Evolutionary conservation across 2,113 vertebrate genomes (phyloP).

Genomic region (Percina caprodes): DNA sequence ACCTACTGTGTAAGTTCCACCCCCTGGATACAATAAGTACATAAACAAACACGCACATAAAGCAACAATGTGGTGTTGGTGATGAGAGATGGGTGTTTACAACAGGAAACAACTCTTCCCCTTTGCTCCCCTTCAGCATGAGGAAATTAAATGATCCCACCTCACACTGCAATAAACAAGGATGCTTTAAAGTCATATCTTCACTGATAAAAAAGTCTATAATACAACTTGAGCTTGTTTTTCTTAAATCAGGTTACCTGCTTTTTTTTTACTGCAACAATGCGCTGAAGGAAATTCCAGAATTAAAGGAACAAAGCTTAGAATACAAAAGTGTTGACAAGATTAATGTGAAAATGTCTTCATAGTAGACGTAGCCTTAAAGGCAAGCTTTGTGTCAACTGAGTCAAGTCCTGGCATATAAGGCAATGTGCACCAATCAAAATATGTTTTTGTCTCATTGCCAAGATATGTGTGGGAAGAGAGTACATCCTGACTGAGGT

Average conservation of each 20-base stretch:
- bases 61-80: slow-evolving; percentile 36
- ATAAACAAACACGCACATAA: slow-evolving; percentile 61
- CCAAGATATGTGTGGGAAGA: slow-evolving; percentile 36
- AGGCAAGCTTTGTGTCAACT: slow-evolving; percentile 36
- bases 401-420: slow-evolving; percentile 57
- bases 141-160: slow-evolving; percentile 26
- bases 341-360: slow-evolving; percentile 54
- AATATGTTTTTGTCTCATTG: slow-evolving; percentile 19
- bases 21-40: slow-evolving; percentile 60
- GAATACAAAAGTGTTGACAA: slow-evolving; percentile 15
- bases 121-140: background rate
- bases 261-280: background rate
- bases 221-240: background rate
- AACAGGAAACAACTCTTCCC: slow-evolving; percentile 52
- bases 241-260: background rate
- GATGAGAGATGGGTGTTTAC: slow-evolving; percentile 62
- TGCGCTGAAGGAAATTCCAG: slow-evolving; percentile 6
- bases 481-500: slow-evolving; percentile 40
- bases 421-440: slow-evolving; percentile 27
- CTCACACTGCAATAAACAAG: background rate
- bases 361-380: slow-evolving; percentile 24
- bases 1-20: slow-evolving; percentile 47
- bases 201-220: slow-evolving; percentile 17
- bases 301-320: slow-evolving; percentile 17
- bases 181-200: background rate